Percentiles rank a stretch among this genome's conserved stretches.
These are phyloP conservation scores for Phaetusa simplex DNA, from an alignment of 2,113 vertebrate species.

Conservation along the genomic window DNA sequence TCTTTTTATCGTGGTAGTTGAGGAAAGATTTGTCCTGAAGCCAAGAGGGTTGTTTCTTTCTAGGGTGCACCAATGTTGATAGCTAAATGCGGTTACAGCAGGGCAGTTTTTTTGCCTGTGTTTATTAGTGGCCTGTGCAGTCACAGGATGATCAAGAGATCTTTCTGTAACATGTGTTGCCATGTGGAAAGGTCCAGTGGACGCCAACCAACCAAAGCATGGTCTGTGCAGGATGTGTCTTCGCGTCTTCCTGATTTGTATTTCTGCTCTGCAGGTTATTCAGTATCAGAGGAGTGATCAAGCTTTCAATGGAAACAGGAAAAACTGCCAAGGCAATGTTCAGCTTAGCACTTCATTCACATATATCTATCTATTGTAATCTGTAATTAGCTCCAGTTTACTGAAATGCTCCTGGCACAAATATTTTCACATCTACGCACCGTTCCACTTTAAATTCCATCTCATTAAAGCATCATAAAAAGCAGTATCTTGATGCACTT, in stretches of 20 bases:
- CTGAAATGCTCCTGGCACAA: not conserved
- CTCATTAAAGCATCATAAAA: not conserved
- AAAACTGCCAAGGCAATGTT: not conserved
- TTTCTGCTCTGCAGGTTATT: not conserved
- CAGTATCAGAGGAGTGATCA: not conserved
- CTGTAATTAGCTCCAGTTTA: not conserved
- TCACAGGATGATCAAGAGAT: not conserved
- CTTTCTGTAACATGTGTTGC: not conserved
- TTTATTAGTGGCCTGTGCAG: not conserved
- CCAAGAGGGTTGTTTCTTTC: not conserved
- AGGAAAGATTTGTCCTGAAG: not conserved
- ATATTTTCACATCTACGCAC: not conserved
- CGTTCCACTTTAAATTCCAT: not conserved
- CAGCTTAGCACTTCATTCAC: not conserved
- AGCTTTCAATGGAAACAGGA: not conserved
- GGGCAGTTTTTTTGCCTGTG: not conserved
- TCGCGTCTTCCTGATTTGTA: not conserved
- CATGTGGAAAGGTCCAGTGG: not conserved
- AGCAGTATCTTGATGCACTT: not conserved
- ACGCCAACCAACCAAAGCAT: not conserved
- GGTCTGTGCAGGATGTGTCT: rapidly evolving
- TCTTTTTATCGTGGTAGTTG: not conserved
- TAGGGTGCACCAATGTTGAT: not conserved
- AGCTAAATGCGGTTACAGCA: not conserved
- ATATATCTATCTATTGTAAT: not conserved